Conservation (phyloP, 2,888 invertebrate species). For the Patella pellucida region DNA sequence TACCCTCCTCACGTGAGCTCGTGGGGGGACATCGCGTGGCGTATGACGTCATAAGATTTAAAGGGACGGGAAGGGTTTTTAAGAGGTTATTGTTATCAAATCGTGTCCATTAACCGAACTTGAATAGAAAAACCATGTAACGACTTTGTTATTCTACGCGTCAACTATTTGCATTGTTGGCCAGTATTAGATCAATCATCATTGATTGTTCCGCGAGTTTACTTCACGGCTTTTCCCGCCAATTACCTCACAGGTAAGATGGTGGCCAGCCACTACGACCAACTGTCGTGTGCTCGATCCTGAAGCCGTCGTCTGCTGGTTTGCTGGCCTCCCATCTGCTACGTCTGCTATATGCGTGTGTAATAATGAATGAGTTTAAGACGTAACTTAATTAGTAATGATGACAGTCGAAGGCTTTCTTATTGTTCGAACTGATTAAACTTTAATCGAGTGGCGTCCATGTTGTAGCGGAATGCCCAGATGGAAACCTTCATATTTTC, state of each 20-base stretch:
- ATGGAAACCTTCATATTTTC: no score
- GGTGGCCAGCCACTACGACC: not conserved
- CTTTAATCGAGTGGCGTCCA: not conserved
- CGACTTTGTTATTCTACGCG: not conserved
- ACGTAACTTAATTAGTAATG: not conserved
- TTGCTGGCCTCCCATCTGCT: not conserved
- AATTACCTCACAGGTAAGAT: not conserved
- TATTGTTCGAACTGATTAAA: constrained; percentile 1
- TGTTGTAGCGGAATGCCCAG: not conserved
- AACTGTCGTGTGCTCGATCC: not conserved
- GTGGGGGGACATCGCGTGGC: no score
- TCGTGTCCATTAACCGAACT: no score
- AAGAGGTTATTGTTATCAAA: no score
- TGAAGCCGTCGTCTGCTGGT: no score
- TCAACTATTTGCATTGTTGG: no score
- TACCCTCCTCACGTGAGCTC: no score
- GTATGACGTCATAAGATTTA: no score
- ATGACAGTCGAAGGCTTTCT: not conserved
- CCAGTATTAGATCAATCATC: no score
- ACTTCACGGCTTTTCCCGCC: no score
- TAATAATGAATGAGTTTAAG: constrained; percentile 1
- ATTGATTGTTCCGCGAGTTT: no score
- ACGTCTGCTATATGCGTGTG: not conserved
- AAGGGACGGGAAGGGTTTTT: no score
- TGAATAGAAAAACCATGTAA: not conserved